Conservation (phyloP, 2,797 vertebrate genomes). For the Sardinella longiceps region DNA sequence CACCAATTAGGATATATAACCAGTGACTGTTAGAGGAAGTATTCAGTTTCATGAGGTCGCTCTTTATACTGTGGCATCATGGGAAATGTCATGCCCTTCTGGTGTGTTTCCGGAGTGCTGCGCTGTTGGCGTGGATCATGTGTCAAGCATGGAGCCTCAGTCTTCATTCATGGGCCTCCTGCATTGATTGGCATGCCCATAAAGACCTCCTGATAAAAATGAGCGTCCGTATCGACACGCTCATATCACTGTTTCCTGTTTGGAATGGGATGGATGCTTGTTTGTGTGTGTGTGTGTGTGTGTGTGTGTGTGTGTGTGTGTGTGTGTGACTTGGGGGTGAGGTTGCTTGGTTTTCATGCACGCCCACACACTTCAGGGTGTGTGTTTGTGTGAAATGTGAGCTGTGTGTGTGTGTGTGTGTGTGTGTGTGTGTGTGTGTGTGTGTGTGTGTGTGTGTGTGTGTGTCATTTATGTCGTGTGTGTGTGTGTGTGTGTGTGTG, state of each 20-base stretch:
- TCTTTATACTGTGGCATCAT: background rate
- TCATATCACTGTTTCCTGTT: conserved; percentile 1
- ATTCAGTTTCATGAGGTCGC: background rate
- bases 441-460: background rate
- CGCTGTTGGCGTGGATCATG: background rate
- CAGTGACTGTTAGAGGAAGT: background rate
- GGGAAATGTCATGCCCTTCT: background rate
- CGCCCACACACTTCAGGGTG: background rate
- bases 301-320: conserved; percentile 18
- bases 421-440: background rate
- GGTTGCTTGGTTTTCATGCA: too few relatives aligned
- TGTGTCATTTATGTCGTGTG: too few relatives aligned
- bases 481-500: background rate
- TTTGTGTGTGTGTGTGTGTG: conserved; percentile 19
- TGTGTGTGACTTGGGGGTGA: background rate
- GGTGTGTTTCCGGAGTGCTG: background rate
- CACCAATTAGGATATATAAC: background rate
- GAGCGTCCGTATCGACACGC: background rate
- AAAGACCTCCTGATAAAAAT: background rate
- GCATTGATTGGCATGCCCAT: background rate
- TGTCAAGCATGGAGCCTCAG: background rate
- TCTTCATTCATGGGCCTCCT: background rate
- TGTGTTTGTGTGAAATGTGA: background rate
- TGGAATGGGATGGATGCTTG: background rate
- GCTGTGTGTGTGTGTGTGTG: conserved; percentile 4